These are phyloP conservation scores for Sipha flava DNA, from an alignment of 1,140 invertebrate species.

Conservation along the genomic window DNA sequence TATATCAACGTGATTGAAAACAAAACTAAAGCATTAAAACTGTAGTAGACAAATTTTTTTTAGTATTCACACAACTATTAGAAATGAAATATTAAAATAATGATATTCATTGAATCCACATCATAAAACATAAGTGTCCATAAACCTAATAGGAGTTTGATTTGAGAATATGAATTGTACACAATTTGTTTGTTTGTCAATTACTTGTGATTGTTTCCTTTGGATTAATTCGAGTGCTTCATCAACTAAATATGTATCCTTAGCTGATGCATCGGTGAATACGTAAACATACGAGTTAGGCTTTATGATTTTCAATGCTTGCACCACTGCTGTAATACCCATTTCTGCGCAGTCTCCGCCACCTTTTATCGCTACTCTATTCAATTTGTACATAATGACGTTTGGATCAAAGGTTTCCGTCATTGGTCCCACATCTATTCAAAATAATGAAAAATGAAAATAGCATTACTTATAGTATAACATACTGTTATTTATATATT, in stretches of 20 bases:
- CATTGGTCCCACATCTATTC: conserved; percentile 33
- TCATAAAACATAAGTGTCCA: too few species aligned
- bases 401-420: conserved; percentile 34
- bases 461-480: not conserved
- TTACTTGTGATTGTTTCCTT: conserved; percentile 61
- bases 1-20: too few species aligned
- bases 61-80: too few species aligned
- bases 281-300: conserved; percentile 65
- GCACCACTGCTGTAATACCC: conserved; percentile 54
- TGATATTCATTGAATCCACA: not conserved
- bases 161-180: too few species aligned
- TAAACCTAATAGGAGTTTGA: too few species aligned
- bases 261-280: conserved; percentile 65
- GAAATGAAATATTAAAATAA: too few species aligned
- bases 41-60: too few species aligned
- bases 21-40: too few species aligned
- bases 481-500: not conserved
- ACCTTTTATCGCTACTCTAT: conserved; percentile 49
- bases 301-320: conserved; percentile 55
- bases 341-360: conserved; percentile 70
- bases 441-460: not conserved
- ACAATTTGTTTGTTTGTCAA: not conserved
- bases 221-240: conserved; percentile 59
- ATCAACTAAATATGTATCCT: conserved; percentile 54
- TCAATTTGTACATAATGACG: conserved; percentile 28